Evolutionary conservation across 2,888 invertebrate species (phyloP).

Genomic region (Orthosia gracilis): DNA sequence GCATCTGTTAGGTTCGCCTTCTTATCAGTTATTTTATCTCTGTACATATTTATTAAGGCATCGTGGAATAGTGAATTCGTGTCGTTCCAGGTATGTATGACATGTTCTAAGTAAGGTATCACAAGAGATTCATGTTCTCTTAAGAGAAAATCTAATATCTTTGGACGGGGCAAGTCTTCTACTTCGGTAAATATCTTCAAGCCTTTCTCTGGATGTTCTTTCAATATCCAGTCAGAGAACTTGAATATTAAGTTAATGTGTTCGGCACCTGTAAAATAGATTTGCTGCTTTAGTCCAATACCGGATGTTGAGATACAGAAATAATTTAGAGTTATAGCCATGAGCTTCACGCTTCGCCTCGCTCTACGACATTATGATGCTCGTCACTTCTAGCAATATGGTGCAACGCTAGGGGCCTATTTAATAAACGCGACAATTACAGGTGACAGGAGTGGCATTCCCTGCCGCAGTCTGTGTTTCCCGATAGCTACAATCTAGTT

Average conservation of each 20-base stretch:
- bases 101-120: slow-evolving; percentile 98
- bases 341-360: too few species aligned
- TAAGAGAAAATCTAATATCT: slow-evolving; percentile 97
- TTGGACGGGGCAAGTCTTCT: slow-evolving; percentile 96
- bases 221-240: slow-evolving; percentile 98
- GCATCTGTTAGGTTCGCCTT: slow-evolving; percentile 81
- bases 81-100: slow-evolving; percentile 97
- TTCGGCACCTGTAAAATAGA: slow-evolving; percentile 91
- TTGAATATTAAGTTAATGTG: slow-evolving; percentile 97
- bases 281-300: background rate
- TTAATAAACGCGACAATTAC: too few species aligned
- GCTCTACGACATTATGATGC: too few species aligned
- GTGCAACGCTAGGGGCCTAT: too few species aligned
- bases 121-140: slow-evolving; percentile 95
- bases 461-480: too few species aligned
- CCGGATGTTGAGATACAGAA: background rate
- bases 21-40: slow-evolving; percentile 92
- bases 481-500: too few species aligned
- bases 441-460: too few species aligned
- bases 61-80: slow-evolving; percentile 97
- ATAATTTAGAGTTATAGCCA: background rate
- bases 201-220: slow-evolving; percentile 96
- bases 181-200: slow-evolving; percentile 97
- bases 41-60: slow-evolving; percentile 96
- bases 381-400: too few species aligned